phyloP scores from a whole-genome alignment of 2,113 vertebrate species.

The Cygnus buccinator region DNA sequence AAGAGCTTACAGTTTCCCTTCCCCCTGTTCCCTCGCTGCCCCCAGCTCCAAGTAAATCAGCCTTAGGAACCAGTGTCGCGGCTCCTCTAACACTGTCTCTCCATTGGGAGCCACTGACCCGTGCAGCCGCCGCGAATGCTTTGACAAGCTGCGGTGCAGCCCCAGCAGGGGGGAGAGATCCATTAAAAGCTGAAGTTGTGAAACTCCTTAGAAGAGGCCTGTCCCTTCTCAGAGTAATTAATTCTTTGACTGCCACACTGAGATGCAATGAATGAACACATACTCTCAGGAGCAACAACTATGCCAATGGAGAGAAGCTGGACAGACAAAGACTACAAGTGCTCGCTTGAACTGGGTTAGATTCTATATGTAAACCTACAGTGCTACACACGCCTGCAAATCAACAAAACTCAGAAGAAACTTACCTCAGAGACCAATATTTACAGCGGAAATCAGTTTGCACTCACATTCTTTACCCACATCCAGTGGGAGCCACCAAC shows the following conservation, averaged over 20 bases:
- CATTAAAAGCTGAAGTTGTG: conserved; percentile 69
- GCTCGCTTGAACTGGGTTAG: neutral
- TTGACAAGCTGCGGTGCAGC: conserved; percentile 69
- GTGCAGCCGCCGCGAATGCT: conserved; percentile 50
- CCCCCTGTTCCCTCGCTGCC: neutral
- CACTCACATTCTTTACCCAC: rapidly evolving
- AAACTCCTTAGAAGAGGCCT: conserved; percentile 67
- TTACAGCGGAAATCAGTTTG: rapidly evolving
- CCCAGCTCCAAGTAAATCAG: conserved; percentile 10
- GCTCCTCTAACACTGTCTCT: neutral
- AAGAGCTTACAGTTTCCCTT: neutral
- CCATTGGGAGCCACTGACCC: conserved; percentile 71
- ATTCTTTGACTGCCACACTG: conserved; percentile 72
- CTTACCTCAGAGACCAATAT: neutral
- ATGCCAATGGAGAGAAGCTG: conserved; percentile 11
- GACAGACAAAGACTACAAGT: neutral
- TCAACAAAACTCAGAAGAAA: neutral
- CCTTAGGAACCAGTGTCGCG: conserved; percentile 19
- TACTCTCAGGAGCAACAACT: conserved; percentile 50
- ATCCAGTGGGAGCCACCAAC: rapidly evolving
- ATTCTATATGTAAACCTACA: neutral
- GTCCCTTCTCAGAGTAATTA: conserved; percentile 76
- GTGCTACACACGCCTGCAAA: neutral
- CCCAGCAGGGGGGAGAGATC: conserved; percentile 62
- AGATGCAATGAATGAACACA: conserved; percentile 65